Percentiles rank a stretch among this genome's conserved stretches.
These are phyloP conservation scores for Philotrypesis tridentata DNA, from an alignment of 1,140 invertebrate species.

Conservation along the genomic window DNA sequence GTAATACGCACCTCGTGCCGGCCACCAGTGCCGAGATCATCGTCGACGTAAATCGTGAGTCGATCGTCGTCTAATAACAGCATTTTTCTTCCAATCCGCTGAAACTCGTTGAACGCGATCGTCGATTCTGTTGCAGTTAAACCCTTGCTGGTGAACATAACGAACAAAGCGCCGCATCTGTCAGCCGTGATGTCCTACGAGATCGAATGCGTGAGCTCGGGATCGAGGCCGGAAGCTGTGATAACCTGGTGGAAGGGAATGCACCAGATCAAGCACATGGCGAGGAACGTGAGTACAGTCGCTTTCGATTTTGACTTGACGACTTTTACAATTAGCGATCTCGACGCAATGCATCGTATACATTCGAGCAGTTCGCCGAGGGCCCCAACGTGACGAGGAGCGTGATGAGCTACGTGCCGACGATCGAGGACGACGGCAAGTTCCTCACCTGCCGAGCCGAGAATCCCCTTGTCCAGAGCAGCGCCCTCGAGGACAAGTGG, in stretches of 20 bases:
- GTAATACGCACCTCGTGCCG: constrained; percentile 73
- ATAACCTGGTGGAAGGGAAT: constrained; percentile 89
- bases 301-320: too few species aligned
- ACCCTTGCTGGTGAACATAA: constrained; percentile 65
- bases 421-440: constrained; percentile 81
- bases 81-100: too few species aligned
- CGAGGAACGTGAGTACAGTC: constrained; percentile 84
- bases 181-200: constrained; percentile 80
- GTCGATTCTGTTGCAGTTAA: too few species aligned
- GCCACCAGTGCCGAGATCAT: constrained; percentile 71
- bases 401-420: constrained; percentile 75
- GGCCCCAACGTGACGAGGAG: constrained; percentile 63
- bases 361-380: constrained; percentile 66
- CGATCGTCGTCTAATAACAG: too few species aligned
- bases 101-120: too few species aligned
- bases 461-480: constrained; percentile 73
- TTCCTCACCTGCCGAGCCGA: constrained; percentile 80
- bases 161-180: constrained; percentile 60
- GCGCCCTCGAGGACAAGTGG: constrained; percentile 73
- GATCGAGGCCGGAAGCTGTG: constrained; percentile 86
- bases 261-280: constrained; percentile 84
- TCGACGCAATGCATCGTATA: too few species aligned
- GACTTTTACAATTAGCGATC: too few species aligned
- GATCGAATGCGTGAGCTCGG: constrained; percentile 86
- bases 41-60: constrained; percentile 76